Evolutionary conservation across 2,888 invertebrate species (phyloP).

Genomic region (Fragum fragum): DNA sequence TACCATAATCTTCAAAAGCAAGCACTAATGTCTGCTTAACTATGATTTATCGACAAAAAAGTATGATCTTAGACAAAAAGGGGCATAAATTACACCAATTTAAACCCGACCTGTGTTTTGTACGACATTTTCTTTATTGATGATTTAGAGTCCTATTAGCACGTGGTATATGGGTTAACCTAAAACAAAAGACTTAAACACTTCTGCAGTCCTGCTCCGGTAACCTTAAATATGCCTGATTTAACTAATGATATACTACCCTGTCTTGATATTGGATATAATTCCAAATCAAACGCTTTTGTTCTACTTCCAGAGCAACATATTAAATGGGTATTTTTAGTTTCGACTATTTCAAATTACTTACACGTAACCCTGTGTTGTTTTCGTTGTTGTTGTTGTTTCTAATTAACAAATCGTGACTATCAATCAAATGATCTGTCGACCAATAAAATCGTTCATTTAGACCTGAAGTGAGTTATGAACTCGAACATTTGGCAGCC

Average conservation of each 20-base stretch:
- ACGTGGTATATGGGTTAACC: conserved; percentile 10
- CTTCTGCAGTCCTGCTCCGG: background rate
- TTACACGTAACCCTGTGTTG: background rate
- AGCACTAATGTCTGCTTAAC: conserved; percentile 21
- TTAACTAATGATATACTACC: conserved; percentile 16
- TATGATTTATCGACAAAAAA: conserved; percentile 22
- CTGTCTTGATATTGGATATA: background rate
- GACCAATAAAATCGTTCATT: too few species aligned
- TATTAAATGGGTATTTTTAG: too few species aligned
- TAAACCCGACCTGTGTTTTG: conserved; percentile 23
- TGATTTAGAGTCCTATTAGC: conserved; percentile 19
- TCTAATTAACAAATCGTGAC: background rate
- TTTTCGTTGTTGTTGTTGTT: background rate
- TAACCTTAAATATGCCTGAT: conserved; percentile 19
- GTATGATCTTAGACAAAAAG: conserved; percentile 4
- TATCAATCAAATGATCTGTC: background rate
- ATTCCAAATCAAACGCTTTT: background rate
- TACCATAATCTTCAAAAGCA: background rate
- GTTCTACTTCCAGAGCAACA: background rate
- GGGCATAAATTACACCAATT: conserved; percentile 29
- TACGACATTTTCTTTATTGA: conserved; percentile 12
- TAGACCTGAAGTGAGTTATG: too few species aligned
- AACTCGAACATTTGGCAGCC: too few species aligned
- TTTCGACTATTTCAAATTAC: background rate
- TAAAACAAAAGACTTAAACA: conserved; percentile 13